Conservation (phyloP, 2,888 invertebrate genomes). For the Pecten maximus region DNA sequence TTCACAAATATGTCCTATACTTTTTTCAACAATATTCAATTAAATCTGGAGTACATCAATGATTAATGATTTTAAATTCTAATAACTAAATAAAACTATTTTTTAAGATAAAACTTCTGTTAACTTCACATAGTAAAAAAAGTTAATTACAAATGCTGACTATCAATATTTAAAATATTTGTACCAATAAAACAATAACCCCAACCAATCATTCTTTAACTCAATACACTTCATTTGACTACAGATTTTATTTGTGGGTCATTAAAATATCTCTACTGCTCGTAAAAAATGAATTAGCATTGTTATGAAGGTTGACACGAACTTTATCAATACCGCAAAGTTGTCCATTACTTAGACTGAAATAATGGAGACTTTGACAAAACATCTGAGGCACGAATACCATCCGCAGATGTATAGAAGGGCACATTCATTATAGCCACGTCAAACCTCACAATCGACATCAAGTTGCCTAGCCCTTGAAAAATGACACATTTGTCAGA, state of each 20-base stretch:
- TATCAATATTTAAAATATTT: not conserved
- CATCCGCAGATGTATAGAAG: not conserved
- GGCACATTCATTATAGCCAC: not conserved
- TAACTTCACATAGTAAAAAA: not conserved
- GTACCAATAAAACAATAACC: not conserved
- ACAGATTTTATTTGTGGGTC: not conserved
- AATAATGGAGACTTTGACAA: not conserved
- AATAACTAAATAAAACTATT: too few relatives aligned
- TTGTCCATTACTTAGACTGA: not conserved
- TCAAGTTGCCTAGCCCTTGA: not conserved
- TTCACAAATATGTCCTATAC: too few relatives aligned
- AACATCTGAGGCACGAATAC: not conserved
- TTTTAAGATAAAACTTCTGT: not conserved
- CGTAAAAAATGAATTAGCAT: not conserved
- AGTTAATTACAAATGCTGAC: not conserved
- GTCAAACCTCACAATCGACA: not conserved
- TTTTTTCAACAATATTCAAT: too few relatives aligned
- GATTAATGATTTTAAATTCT: too few relatives aligned
- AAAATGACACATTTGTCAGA: not conserved
- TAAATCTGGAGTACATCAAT: too few relatives aligned
- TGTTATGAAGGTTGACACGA: not conserved
- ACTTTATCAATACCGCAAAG: not conserved
- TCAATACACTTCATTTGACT: not conserved
- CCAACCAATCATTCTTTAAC: not conserved
- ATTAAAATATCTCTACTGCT: not conserved